Evolutionary conservation across 2,113 vertebrate species (phyloP), one percentile per base, ranked within the genome.

Genomic region (Fregetta grallaria): DNA sequence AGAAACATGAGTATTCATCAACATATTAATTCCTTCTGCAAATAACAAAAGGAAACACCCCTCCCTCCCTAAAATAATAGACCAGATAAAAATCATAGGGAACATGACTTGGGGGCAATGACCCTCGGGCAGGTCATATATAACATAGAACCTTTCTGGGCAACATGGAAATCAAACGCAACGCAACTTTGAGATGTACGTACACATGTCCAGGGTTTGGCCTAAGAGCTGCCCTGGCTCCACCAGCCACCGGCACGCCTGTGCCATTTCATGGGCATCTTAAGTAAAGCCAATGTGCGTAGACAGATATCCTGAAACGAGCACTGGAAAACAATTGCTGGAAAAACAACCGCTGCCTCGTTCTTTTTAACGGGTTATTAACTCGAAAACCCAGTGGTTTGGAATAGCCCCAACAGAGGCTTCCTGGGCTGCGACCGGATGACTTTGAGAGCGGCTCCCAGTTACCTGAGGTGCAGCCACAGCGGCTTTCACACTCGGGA

Each of bases 181-280:
- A 3, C 0, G 4, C 23, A n/a, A 4, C 11, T 53, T 6, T 27
- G 42, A 40, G 25, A 26, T 1, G 7, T 7, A 36, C 0, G 1
- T 0, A 14, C 15, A 6, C 36, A 55, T 2, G 9, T 18, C 36
- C 0, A 1, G 15, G 7, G 3, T 8, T 22, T 26, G 49, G 10
- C n/a, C 19, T 9, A 9, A 34, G 9, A 45, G 47, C 20, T 1
- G n/a, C 44, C 15, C 32, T 10, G 1, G 0, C 15, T 6, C 52
- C 53, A 34, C 4, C 26, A 30, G 42, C 6, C 59, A 20, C 21
- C 17, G 0, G 2, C 2, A 0, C 6, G 59, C 50, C 55, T 26
- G 13, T 0, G 26, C 11, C 13, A 3, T 7, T 45, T 26, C n/a
- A 23, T 0, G 2, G 75, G 70, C 77, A 82, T 3, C 87, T 52